Evolutionary conservation across 1,140 invertebrate genomes (phyloP).

Genomic region (Camponotus vicinus): DNA sequence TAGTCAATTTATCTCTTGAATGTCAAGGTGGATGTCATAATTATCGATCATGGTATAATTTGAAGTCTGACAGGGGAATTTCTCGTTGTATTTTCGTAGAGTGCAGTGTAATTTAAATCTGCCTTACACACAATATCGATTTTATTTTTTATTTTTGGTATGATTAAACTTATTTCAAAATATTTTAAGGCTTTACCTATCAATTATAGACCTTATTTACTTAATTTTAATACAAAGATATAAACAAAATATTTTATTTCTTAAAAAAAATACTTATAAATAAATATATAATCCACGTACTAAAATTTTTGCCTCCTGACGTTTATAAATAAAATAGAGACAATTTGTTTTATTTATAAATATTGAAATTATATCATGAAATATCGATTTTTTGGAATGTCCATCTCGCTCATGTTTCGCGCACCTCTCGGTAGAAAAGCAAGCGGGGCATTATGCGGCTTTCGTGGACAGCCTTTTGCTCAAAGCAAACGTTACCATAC

Average conservation of each 20-base stretch:
- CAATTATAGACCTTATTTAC: neutral
- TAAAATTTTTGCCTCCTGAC: neutral
- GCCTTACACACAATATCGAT: neutral
- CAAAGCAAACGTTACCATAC: constrained; percentile 71
- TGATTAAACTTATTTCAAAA: neutral
- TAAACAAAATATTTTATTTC: neutral
- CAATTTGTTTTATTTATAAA: neutral
- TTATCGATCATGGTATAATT: constrained; percentile 39
- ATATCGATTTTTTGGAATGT: neutral
- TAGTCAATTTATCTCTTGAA: constrained; percentile 46
- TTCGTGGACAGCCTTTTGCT: constrained; percentile 62
- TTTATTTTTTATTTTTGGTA: neutral
- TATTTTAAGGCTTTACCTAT: neutral
- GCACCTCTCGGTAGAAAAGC: constrained; percentile 17
- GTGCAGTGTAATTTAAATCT: neutral
- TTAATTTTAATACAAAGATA: neutral
- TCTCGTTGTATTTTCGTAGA: neutral
- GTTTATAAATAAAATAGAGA: neutral
- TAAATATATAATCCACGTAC: neutral
- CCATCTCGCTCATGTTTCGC: constrained; percentile 37
- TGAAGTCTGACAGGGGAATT: neutral
- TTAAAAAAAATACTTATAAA: neutral
- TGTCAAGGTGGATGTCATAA: constrained; percentile 51
- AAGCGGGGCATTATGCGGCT: constrained; percentile 52
- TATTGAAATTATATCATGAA: neutral